Evolutionary conservation across 2,797 vertebrate species (phyloP).

Genomic region (Passerculus sandwichensis): DNA sequence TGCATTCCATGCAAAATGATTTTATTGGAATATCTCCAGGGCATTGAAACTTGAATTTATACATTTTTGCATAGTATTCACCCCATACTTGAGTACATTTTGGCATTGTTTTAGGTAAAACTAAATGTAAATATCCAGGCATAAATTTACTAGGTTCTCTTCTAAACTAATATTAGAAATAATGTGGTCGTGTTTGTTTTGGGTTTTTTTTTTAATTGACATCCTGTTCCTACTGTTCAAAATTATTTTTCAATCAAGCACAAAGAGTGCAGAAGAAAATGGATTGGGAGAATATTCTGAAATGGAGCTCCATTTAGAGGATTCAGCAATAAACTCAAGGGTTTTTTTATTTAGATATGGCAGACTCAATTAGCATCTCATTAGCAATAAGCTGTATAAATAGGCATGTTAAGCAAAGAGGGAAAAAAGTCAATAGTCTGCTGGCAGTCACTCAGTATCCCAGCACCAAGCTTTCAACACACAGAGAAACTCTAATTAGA

Average conservation of each 20-base stretch:
- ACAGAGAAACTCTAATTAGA: conserved; percentile 66
- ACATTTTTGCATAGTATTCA: not conserved
- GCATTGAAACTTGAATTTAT: not conserved
- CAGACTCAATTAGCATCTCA: conserved; percentile 65
- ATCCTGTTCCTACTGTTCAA: not conserved
- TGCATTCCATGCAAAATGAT: not conserved
- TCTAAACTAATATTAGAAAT: conserved; percentile 7
- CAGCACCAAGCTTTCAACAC: conserved; percentile 41
- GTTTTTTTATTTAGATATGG: conserved; percentile 40
- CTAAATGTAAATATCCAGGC: not conserved
- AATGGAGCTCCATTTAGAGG: not conserved
- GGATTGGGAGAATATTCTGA: conserved; percentile 37
- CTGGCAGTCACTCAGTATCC: conserved; percentile 41
- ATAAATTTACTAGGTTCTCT: not conserved
- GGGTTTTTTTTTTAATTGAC: not conserved
- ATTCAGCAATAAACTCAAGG: conserved; percentile 26
- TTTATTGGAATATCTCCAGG: not conserved
- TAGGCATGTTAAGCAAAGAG: conserved; percentile 49
- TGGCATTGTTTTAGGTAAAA: not conserved
- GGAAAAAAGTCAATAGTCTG: conserved; percentile 53
- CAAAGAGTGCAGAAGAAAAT: conserved; percentile 14
- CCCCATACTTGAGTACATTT: not conserved
- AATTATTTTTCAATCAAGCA: conserved; percentile 44
- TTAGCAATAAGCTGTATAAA: conserved; percentile 65
- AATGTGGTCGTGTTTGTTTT: not conserved